Base-by-base conservation (phyloP, 1,140 invertebrate species). In the Rhyzopertha dominica region DNA sequence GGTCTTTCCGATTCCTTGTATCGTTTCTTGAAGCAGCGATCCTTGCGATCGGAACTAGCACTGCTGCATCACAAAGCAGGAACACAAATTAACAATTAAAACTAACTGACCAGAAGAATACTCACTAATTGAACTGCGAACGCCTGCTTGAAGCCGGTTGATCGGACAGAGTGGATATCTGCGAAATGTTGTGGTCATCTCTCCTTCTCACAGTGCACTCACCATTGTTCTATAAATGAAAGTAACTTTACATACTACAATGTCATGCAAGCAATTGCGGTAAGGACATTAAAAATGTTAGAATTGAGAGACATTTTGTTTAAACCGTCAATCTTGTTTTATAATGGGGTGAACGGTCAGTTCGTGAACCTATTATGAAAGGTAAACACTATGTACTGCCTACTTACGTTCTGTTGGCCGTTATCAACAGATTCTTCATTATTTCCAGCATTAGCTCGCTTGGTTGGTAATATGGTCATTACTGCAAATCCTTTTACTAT, bases 391-490 rank as follows among this genome's bases (percentile, higher is more conserved):
- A 22, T 49, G 16, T n/a, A 28, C 22, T 40, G 47, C 24, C 28
- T 43, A 58, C 55, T 58, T 61, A 63, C 59, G 50, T 53, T 61
- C 49, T 59, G 53, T 26, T 54, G 43, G 28, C 32, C 53, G 34
- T 50, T 53, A 32, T 56, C 54, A 18, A 58, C 66, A 41, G 48
- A 58, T 51, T 65, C 62, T 32, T 61, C 59, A 16, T 61, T 54
- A 29, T 55, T 63, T 26, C 43, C 41, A 18, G 59, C 54, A 14
- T 59, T 47, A 41, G 59, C 49, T 30, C 60, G 48, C 26, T 63
- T 66, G 19, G 64, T 43, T 36, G 64, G 64, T 42, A 66, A 53
- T 51, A 66, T 66, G 31, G 64, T 66, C 64, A 66, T 66, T 26
- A 22, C 47, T 45, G 12, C n/a, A n/a, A n/a, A 47, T 23, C 40